Base-by-base conservation (phyloP, 2,888 invertebrate genomes). In the Tethea ocularis region DNA sequence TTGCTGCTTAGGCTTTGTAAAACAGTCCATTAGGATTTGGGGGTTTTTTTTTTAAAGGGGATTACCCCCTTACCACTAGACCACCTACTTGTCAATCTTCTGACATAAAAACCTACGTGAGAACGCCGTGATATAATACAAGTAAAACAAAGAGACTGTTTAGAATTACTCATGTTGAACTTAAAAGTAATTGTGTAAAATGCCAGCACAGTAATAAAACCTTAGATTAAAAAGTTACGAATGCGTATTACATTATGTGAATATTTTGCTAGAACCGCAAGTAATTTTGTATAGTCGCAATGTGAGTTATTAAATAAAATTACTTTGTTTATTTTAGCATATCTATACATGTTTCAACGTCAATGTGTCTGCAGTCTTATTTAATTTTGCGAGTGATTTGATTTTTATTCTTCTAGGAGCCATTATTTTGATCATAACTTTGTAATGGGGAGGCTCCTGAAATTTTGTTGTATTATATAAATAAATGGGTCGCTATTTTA, bases 301-400 rank as follows among this genome's bases (percentile, higher is more conserved):
- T 60, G 51, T 60, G 57, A 60, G 57, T 57, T 15, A 13, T 36
- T 36, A 36, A 41, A 41, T n/a, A 17, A 41, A 7, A 41, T 17
- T 41, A 41, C 17, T 41, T 41, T 17, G 41, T 41, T 41, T 41
- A n/a, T 17, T 17, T 17, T 7, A 7, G 1, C 7, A 41, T 7
- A 17, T 36, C 15, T 36, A 15, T 6, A 4, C 36, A 15, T 36
- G 36, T 15, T 13, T 36, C 2, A 15, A 1, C 15, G 29, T 10
- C 2, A 10, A 10, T 10, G 10, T 29, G 0, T 6, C 6, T 24
- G 2, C 6, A 10, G 29, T 10, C 10, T 8, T 7, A 8, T 4
- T 29, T 4, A 29, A 2, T 8, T 29, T 7, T 29, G 10, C 6
- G 10, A 10, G 8, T 2, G 1, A 29, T 29, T 29, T 29, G 8